Evolutionary conservation across 2,888 invertebrate species (phyloP).

Genomic region (Drosophila tanythrix): DNA sequence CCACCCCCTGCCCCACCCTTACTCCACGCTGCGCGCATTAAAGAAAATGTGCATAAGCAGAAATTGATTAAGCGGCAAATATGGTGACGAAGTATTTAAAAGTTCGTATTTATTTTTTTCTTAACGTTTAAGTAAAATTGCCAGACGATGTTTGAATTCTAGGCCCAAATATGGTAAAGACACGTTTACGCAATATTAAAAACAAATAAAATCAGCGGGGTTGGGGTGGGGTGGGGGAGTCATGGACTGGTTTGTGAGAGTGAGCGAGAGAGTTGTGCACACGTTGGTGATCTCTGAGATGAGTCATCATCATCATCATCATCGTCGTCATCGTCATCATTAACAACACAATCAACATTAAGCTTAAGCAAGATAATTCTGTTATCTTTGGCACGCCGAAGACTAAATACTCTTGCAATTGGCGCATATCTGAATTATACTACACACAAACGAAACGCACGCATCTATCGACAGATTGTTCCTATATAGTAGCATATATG

Average conservation of each 20-base stretch:
- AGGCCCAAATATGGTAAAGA: slow-evolving; percentile 69
- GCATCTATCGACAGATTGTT: no score
- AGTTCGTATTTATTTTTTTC: slow-evolving; percentile 17
- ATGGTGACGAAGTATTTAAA: slow-evolving; percentile 74
- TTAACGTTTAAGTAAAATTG: slow-evolving; percentile 36
- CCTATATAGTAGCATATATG: not conserved
- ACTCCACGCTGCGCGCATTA: not conserved
- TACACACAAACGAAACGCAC: no score
- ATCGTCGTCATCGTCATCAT: slow-evolving; percentile 2
- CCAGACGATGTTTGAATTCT: slow-evolving; percentile 54
- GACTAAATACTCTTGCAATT: not conserved
- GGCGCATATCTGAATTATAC: not conserved
- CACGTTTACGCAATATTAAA: slow-evolving; percentile 70
- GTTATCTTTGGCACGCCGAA: not conserved
- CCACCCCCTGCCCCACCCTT: no score
- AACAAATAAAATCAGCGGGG: not conserved
- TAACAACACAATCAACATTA: slow-evolving; percentile 17
- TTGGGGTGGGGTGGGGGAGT: not conserved
- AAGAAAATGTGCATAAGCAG: slow-evolving; percentile 63
- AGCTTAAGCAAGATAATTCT: not conserved
- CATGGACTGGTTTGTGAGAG: no score
- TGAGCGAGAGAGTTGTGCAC: slow-evolving; percentile 25
- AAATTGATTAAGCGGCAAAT: slow-evolving; percentile 78
- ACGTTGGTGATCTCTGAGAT: slow-evolving; percentile 31
- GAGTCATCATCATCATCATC: slow-evolving; percentile 43